These are phyloP conservation scores for Peromyscus polionotus DNA, from an alignment of 2,113 vertebrate species.

Conservation along the genomic window DNA sequence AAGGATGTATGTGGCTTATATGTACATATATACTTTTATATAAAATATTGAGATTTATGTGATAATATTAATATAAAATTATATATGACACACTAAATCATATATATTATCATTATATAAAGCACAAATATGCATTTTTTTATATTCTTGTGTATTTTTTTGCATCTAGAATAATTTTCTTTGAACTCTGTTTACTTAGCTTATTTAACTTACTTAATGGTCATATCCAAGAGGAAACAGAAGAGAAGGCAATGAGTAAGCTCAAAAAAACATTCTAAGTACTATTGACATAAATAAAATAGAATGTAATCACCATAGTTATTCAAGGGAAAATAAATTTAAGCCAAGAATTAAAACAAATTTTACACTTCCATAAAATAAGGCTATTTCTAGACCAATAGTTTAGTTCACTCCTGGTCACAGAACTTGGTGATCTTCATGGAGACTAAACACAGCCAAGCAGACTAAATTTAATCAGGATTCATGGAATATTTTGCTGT, in stretches of 20 bases:
- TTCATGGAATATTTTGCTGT: background rate
- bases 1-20: background rate
- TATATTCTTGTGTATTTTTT: slow-evolving; percentile 21
- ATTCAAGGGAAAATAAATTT: slow-evolving; percentile 37
- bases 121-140: background rate
- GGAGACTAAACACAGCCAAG: slow-evolving; percentile 20
- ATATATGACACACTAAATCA: background rate
- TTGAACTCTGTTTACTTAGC: slow-evolving; percentile 30
- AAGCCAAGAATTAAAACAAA: background rate
- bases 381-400: slow-evolving; percentile 23
- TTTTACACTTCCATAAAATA: background rate
- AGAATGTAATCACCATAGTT: background rate
- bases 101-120: background rate
- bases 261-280: background rate
- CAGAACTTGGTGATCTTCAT: background rate
- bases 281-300: slow-evolving; percentile 20
- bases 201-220: background rate
- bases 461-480: slow-evolving; percentile 20
- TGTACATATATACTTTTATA: background rate
- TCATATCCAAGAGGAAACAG: background rate
- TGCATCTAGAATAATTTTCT: background rate
- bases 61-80: background rate
- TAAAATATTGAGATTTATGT: background rate
- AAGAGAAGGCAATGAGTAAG: background rate
- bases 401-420: background rate